A percentile compares a stretch with the other conserved stretches of the same genome.
phyloP scores from a whole-genome alignment of 2,888 invertebrate genomes.

The Agriopis aurantiaria region DNA sequence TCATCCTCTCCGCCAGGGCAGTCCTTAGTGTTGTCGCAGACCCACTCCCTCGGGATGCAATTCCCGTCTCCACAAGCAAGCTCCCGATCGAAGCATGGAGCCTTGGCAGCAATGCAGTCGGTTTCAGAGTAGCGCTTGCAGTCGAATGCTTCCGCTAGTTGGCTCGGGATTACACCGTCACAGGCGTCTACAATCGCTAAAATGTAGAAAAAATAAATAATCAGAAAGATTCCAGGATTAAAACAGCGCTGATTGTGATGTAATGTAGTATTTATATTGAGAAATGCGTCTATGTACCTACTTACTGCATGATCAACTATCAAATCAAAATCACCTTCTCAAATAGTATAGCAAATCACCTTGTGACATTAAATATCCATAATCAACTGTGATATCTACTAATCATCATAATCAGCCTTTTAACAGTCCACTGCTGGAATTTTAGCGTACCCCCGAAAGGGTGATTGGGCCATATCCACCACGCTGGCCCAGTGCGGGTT shows the following conservation, averaged over 20 bases:
- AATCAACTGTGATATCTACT: background rate
- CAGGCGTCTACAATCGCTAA: constrained; percentile 88
- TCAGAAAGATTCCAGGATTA: background rate
- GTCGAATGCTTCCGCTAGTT: constrained; percentile 85
- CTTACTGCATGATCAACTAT: background rate
- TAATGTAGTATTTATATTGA: too few relatives aligned
- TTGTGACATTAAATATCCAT: background rate
- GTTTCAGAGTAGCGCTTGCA: constrained; percentile 87
- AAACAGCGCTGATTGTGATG: background rate
- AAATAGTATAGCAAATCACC: constrained; percentile 4
- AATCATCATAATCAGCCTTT: too few relatives aligned
- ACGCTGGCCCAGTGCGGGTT: too few relatives aligned
- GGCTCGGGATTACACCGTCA: constrained; percentile 86
- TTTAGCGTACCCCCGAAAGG: too few relatives aligned
- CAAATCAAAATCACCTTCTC: background rate
- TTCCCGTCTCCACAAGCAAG: constrained; percentile 86
- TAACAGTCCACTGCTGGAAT: too few relatives aligned
- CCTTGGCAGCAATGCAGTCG: constrained; percentile 83
- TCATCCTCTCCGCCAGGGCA: constrained; percentile 89
- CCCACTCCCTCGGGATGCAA: constrained; percentile 88
- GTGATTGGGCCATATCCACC: too few relatives aligned
- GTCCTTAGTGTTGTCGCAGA: constrained; percentile 88
- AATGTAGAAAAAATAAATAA: constrained; percentile 41
- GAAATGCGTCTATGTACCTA: constrained; percentile 5
- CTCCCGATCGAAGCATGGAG: constrained; percentile 84